These are phyloP conservation scores for Sminthopsis crassicaudata DNA, from an alignment of 2,113 vertebrate genomes.

Conservation along the genomic window DNA sequence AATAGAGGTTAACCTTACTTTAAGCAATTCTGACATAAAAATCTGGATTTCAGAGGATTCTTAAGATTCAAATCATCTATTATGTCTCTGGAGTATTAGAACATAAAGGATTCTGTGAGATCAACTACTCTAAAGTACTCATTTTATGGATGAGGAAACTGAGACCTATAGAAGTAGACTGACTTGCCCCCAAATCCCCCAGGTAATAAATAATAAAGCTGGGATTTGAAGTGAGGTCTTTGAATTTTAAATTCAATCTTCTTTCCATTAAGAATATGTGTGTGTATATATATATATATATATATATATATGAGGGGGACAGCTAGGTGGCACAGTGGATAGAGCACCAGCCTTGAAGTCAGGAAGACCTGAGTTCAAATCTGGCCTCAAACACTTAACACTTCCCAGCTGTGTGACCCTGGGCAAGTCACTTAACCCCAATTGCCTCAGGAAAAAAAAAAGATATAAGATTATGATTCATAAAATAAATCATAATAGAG, in stretches of 20 bases:
- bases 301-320: not conserved
- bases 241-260: not conserved
- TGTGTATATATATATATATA: no score
- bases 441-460: no score
- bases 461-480: not conserved
- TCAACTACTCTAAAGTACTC: not conserved
- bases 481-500: not conserved
- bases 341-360: no score
- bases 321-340: no score
- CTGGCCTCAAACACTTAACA: no score
- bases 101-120: not conserved
- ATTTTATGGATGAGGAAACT: not conserved
- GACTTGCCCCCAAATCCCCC: not conserved
- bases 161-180: not conserved
- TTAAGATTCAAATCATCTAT: not conserved
- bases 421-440: no score
- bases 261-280: not conserved
- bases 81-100: not conserved
- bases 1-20: constrained; percentile 23
- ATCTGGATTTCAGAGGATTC: constrained; percentile 29
- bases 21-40: constrained; percentile 26
- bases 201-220: not conserved
- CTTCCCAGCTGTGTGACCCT: no score
- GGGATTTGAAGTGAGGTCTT: not conserved
- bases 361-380: no score